Evolutionary conservation across 2,888 invertebrate genomes (phyloP).

Genomic region (Netelia inedita): DNA sequence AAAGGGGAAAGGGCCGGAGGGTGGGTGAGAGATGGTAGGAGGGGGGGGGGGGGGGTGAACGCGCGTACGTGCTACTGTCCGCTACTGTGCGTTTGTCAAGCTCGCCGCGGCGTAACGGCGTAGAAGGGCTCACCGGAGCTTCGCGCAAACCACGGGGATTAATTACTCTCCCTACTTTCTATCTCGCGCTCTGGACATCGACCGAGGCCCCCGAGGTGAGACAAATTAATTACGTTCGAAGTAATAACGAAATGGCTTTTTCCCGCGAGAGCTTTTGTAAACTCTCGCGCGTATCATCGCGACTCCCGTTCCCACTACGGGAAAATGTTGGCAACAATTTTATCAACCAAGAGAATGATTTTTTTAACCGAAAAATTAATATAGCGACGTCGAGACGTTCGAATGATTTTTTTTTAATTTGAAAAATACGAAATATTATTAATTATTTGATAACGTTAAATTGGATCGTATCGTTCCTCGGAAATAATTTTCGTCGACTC

Average conservation of each 20-base stretch:
- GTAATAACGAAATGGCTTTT: slow-evolving; percentile 76
- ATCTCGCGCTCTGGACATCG: slow-evolving; percentile 61
- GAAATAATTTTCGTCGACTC: too few relatives aligned
- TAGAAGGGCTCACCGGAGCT: slow-evolving; percentile 6
- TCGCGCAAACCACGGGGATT: slow-evolving; percentile 73
- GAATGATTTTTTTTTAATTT: too few relatives aligned
- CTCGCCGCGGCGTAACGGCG: slow-evolving; percentile 62
- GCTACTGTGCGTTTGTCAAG: slow-evolving; percentile 67
- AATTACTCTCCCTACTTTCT: slow-evolving; percentile 74
- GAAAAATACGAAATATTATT: too few relatives aligned
- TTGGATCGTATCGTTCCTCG: too few relatives aligned
- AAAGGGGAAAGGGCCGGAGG: slow-evolving; percentile 62
- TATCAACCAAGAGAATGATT: slow-evolving; percentile 1
- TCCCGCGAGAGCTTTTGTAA: slow-evolving; percentile 69
- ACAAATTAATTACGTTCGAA: slow-evolving; percentile 75
- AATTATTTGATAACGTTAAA: background rate
- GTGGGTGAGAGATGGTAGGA: background rate
- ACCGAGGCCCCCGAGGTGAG: slow-evolving; percentile 70
- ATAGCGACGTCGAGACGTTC: background rate
- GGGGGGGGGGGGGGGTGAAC: background rate
- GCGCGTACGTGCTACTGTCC: slow-evolving; percentile 8
- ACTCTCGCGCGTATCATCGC: slow-evolving; percentile 56
- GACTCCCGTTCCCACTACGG: background rate
- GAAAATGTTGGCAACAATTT: background rate
- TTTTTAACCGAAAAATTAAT: slow-evolving; percentile 27